Base-by-base conservation (phyloP, 1,140 invertebrate species). In the Pseudomyrmex cubaensis region DNA sequence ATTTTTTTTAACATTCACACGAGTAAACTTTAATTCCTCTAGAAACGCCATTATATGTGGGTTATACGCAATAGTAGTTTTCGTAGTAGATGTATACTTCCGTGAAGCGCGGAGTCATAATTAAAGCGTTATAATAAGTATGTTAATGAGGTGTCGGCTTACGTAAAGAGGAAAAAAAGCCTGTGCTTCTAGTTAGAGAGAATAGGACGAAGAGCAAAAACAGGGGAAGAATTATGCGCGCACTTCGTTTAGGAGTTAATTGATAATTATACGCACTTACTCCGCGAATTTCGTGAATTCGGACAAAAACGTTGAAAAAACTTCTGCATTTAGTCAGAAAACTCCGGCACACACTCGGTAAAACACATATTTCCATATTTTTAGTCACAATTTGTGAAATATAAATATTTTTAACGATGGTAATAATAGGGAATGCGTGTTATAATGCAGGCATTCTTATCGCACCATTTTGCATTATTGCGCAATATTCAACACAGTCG, bases 61-160 rank as follows among this genome's bases (percentile, higher is more conserved):
- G 54, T 48, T 7, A 12, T 35, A 59, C 20, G 54, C 17, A 56
- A 25, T 46, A 46, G n/a, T 59, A 46, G 35, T 61, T 54, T 76
- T 25, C 48, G 8, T 46, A 64, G 8, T 46, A 64, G 59, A 10
- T 44, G 52, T 70, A 57, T 61, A 72, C 20, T 72, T 80, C 48
- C 35, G 48, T 74, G 82, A 52, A 87, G 82, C 52, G 50, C 50
- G 15, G 12, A 62, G 1, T 52, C 57, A 75, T 87, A 85, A 87
- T 87, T 86, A 86, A 87, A 44, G 78, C 48, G 48, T 54, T 59
- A 44, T 75, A 61, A 82, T 59, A 85, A 87, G 70, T 72, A 75
- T 83, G 77, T 83, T 87, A 87, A 87, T 52, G 84, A 87, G 64
- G 72, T 66, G 77, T 82, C 59, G 72, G 64, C 54, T 70, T 48